Evolutionary conservation across 1,140 invertebrate genomes (phyloP).

Genomic region (Magallana gigas): DNA sequence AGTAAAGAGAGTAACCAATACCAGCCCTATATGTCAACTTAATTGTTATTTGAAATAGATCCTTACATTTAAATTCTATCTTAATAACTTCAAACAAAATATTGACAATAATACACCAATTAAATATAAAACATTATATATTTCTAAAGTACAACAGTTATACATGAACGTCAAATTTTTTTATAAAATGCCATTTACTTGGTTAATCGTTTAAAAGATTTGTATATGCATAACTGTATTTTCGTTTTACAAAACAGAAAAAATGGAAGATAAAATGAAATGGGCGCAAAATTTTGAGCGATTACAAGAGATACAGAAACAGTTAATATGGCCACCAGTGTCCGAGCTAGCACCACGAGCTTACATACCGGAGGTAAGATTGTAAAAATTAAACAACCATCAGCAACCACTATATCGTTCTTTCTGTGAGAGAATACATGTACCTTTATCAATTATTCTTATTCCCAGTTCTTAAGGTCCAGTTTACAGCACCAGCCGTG

Average conservation of each 20-base stretch:
- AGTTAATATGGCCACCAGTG: slow-evolving; percentile 85
- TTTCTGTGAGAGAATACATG: neutral
- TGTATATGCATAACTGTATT: too few species aligned
- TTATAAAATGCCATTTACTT: too few species aligned
- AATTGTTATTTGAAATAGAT: too few species aligned
- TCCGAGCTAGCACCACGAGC: slow-evolving; percentile 85
- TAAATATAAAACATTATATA: too few species aligned
- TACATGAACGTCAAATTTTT: too few species aligned
- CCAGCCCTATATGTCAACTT: too few species aligned
- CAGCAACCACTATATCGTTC: neutral
- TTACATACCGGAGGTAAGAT: slow-evolving; percentile 84
- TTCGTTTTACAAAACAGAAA: slow-evolving; percentile 78
- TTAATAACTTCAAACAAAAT: too few species aligned
- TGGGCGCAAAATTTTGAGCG: slow-evolving; percentile 88
- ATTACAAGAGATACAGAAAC: slow-evolving; percentile 85
- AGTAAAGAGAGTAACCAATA: too few species aligned
- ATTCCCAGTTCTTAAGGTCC: slow-evolving; percentile 81
- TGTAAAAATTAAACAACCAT: neutral
- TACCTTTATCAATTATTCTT: neutral
- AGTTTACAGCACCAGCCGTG: slow-evolving; percentile 85
- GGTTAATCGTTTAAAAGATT: too few species aligned
- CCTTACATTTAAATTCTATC: too few species aligned
- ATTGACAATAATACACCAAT: too few species aligned
- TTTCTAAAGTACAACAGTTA: too few species aligned
- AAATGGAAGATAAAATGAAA: slow-evolving; percentile 86